phyloP scores from a whole-genome alignment of 2,797 vertebrate species.

The Mormyrus proboscirostris region DNA sequence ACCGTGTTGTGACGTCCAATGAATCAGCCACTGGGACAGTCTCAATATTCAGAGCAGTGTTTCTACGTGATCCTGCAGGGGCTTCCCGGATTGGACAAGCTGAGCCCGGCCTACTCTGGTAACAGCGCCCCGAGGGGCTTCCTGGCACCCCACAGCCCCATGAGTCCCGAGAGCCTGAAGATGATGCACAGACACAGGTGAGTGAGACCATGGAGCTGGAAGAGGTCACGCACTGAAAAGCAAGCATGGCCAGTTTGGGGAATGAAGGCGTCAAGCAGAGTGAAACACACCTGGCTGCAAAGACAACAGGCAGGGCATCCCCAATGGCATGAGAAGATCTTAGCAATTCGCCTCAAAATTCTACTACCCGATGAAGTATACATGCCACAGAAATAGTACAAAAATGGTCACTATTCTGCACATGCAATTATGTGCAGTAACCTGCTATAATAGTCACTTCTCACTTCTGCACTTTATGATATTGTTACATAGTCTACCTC shows the following conservation, averaged over 20 bases:
- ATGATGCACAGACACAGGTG: conserved; percentile 93
- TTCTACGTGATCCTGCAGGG: conserved; percentile 74
- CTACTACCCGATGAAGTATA: background rate
- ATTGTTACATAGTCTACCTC: background rate
- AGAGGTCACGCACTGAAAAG: background rate
- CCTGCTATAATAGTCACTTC: background rate
- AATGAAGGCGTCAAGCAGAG: background rate
- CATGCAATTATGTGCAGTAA: background rate
- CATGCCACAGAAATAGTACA: background rate
- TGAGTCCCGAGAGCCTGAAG: conserved; percentile 91
- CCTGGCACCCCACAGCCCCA: conserved; percentile 81
- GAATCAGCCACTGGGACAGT: conserved; percentile 30
- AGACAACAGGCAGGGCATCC: conserved; percentile 12
- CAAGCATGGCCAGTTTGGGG: background rate
- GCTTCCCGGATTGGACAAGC: conserved; percentile 80
- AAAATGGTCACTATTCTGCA: background rate
- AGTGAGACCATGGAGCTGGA: conserved; percentile 10
- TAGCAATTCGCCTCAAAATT: background rate
- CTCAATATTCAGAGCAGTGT: conserved; percentile 61
- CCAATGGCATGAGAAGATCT: background rate
- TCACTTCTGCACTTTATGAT: background rate
- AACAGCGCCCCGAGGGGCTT: conserved; percentile 77
- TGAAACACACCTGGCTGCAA: background rate
- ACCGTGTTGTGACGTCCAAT: background rate
- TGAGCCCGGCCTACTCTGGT: conserved; percentile 77